Percentiles rank a stretch among this genome's conserved stretches.
phyloP scores from a whole-genome alignment of 2,888 invertebrate species.

The Onthophagus sagittarius region DNA sequence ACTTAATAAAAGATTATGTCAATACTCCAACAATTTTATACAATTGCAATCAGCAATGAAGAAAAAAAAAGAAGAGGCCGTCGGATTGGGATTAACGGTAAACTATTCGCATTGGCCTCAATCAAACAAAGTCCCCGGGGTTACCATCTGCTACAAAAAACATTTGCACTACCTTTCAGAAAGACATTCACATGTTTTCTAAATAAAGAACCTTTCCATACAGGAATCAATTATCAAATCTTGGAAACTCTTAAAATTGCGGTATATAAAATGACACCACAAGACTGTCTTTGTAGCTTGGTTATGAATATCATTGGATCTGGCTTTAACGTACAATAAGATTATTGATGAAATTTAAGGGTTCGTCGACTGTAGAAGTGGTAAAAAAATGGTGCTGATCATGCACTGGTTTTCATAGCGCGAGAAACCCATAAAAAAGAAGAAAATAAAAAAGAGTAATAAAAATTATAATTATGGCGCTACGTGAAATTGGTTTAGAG shows the following conservation, averaged over 20 bases:
- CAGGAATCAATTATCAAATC: slow-evolving; percentile 18
- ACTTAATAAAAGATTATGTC: background rate
- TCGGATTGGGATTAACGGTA: slow-evolving; percentile 26
- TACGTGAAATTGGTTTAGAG: slow-evolving; percentile 8
- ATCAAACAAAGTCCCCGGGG: slow-evolving; percentile 23
- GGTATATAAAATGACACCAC: slow-evolving; percentile 13
- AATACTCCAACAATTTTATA: slow-evolving; percentile 22
- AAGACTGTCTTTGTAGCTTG: slow-evolving; percentile 11
- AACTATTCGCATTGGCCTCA: slow-evolving; percentile 25
- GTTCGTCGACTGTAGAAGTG: slow-evolving; percentile 19
- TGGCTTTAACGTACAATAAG: slow-evolving; percentile 10
- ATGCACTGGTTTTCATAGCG: slow-evolving; percentile 23
- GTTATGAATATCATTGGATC: slow-evolving; percentile 15
- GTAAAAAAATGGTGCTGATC: slow-evolving; percentile 17
- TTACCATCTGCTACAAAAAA: slow-evolving; percentile 23
- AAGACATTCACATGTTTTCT: slow-evolving; percentile 19
- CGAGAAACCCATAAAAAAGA: slow-evolving; percentile 14
- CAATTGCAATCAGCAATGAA: slow-evolving; percentile 22
- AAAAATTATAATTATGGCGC: slow-evolving; percentile 2
- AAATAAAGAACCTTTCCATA: slow-evolving; percentile 11
- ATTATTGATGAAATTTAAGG: slow-evolving; percentile 18
- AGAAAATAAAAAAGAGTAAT: too few relatives aligned
- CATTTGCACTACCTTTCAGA: slow-evolving; percentile 22
- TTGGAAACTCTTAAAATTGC: slow-evolving; percentile 14
- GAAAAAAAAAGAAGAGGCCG: slow-evolving; percentile 22